phyloP scores from a whole-genome alignment of 2,797 vertebrate species.

The Pseudochirops cupreus region DNA sequence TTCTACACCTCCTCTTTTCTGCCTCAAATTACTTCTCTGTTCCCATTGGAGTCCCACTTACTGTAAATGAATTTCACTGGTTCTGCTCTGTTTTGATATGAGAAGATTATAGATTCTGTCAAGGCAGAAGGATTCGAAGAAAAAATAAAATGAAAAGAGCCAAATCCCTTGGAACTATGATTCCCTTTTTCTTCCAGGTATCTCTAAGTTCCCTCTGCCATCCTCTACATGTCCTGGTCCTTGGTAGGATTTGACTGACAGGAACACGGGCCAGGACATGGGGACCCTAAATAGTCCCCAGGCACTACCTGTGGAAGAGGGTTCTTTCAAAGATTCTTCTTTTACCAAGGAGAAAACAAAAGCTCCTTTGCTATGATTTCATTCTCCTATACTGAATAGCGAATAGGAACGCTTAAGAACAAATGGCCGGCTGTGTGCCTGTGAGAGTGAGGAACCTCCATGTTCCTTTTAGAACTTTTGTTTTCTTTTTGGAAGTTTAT shows the following conservation, averaged over 20 bases:
- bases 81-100: slow-evolving; percentile 34
- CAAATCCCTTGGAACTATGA: slow-evolving; percentile 50
- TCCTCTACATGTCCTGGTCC: background rate
- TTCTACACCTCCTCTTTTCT: slow-evolving; percentile 5
- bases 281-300: slow-evolving; percentile 2
- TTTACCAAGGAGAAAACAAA: slow-evolving; percentile 23
- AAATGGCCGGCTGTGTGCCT: slow-evolving; percentile 40
- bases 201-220: background rate
- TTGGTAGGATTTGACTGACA: slow-evolving; percentile 9
- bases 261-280: background rate
- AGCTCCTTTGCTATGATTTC: slow-evolving; percentile 29
- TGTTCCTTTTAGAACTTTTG: slow-evolving; percentile 3
- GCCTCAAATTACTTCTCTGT: background rate
- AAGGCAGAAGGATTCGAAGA: slow-evolving; percentile 19
- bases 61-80: slow-evolving; percentile 35
- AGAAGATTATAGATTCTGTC: slow-evolving; percentile 52
- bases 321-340: slow-evolving; percentile 25
- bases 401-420: slow-evolving; percentile 41
- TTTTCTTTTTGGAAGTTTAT: background rate
- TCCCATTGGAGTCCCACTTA: slow-evolving; percentile 19
- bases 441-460: background rate
- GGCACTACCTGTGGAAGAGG: slow-evolving; percentile 14
- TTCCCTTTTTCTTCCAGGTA: background rate
- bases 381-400: slow-evolving; percentile 29
- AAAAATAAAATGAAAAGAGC: slow-evolving; percentile 57